Evolutionary conservation across 2,797 vertebrate species (phyloP), one percentile per base, ranked within the genome.

Genomic region (Gephyroberyx darwinii): DNA sequence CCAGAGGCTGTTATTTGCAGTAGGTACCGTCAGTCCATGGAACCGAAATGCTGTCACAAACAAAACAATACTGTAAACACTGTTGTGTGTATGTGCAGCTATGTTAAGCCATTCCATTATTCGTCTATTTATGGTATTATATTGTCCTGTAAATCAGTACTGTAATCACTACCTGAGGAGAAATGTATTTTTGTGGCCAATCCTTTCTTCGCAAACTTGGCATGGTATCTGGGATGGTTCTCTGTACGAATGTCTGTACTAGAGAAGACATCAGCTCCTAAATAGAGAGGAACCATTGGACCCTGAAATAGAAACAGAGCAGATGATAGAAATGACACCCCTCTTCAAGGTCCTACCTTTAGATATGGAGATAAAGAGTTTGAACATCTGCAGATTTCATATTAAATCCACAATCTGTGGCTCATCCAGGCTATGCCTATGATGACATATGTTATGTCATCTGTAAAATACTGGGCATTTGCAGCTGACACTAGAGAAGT

Each of bases 141-240:
- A 26, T 26, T 26, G 26, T 26, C 26, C 26, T 26, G 26, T 26
- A 26, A 14, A 52, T 65, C 0, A 19, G 37, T n/a, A n/a, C n/a
- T n/a, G n/a, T n/a, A n/a, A n/a, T n/a, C n/a, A 52, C 74, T 88
- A 96, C 95, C 94, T 59, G 93, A 77, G 20, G 93, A 91, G 85
- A 95, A 96, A 4, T 75, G 10, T n/a, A 96, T 78, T 89, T 94
- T 96, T 50, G 95, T 93, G 31, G 95, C 93, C 20, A 95, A 73
- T 71, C 94, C 94, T 84, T 92, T 94, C 80, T 93, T 95, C 48
- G 94, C 93, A 86, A 93, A 95, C 77, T 93, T 95, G 45, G 93
- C 93, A 22, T 96, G 95, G 55, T 93, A 88, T 81, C 93, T 93
- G 43, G 94, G 91, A 79, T 95, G 95, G 83, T 96, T 96, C 80